Conservation (phyloP, 2,888 invertebrate species). For the Parascotia fuliginaria region DNA sequence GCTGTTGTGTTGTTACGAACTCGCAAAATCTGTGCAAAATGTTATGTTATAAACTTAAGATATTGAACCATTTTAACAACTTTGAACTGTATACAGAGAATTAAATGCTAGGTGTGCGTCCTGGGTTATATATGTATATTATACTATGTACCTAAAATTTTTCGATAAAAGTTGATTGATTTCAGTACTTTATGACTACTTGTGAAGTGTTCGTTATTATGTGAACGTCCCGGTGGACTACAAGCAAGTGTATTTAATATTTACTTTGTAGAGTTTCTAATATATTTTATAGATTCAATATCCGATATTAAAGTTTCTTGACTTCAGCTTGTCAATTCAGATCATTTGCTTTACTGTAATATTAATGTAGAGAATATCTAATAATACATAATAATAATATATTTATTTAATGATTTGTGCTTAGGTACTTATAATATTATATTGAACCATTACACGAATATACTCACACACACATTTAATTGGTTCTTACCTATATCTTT, state of each 20-base stretch:
- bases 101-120: conserved; percentile 46
- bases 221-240: not conserved
- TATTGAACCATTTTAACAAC: conserved; percentile 54
- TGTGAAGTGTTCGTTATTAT: conserved; percentile 25
- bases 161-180: conserved; percentile 35
- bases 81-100: conserved; percentile 57
- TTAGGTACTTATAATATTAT: no score
- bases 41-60: conserved; percentile 46
- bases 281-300: not conserved
- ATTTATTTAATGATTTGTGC: no score
- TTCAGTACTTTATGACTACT: conserved; percentile 23
- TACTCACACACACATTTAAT: no score
- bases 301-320: not conserved
- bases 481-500: no score
- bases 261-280: not conserved
- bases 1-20: conserved; percentile 43
- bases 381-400: no score
- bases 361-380: not conserved
- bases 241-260: conserved; percentile 3
- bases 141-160: conserved; percentile 30
- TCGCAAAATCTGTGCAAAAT: conserved; percentile 61
- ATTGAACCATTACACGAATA: no score
- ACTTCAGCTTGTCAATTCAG: not conserved
- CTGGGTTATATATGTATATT: conserved; percentile 59
- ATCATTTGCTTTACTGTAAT: not conserved